A percentile compares a stretch with the other conserved stretches of the same genome.
phyloP scores from a whole-genome alignment of 2,797 vertebrate genomes.

The Podarcis lilfordi region DNA sequence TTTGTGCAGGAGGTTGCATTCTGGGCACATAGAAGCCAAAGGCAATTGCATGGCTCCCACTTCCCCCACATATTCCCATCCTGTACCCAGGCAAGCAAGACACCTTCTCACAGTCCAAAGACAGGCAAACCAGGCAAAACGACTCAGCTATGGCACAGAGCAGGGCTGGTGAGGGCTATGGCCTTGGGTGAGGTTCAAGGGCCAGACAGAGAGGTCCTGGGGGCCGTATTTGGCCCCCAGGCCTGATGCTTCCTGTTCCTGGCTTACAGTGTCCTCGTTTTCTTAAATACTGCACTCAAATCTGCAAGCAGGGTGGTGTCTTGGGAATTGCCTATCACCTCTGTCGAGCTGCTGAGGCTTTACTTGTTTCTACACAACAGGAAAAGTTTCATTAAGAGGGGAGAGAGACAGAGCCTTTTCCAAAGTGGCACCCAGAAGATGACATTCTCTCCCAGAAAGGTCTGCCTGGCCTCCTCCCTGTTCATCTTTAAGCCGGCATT shows the following conservation, averaged over 20 bases:
- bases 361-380: background rate
- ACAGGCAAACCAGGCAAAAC: too few relatives aligned
- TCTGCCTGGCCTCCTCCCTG: background rate
- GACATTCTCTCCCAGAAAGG: background rate
- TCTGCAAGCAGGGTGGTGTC: background rate
- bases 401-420: background rate
- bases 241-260: background rate
- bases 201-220: too few relatives aligned
- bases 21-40: too few relatives aligned
- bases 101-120: too few relatives aligned
- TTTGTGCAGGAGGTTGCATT: too few relatives aligned
- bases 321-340: background rate
- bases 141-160: too few relatives aligned
- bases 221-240: too few relatives aligned
- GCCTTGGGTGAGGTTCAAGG: too few relatives aligned
- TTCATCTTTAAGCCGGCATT: background rate
- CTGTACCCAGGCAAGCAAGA: too few relatives aligned
- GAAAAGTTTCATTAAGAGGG: background rate
- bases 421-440: background rate
- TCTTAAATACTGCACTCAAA: background rate
- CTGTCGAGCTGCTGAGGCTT: background rate
- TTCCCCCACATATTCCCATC: too few relatives aligned
- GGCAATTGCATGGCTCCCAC: too few relatives aligned
- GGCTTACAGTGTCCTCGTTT: background rate
- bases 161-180: too few relatives aligned